These are phyloP conservation scores for Mesocentrotus franciscanus DNA, from an alignment of 53 echinoderm and acorn worm genomes.

Conservation along the genomic window DNA sequence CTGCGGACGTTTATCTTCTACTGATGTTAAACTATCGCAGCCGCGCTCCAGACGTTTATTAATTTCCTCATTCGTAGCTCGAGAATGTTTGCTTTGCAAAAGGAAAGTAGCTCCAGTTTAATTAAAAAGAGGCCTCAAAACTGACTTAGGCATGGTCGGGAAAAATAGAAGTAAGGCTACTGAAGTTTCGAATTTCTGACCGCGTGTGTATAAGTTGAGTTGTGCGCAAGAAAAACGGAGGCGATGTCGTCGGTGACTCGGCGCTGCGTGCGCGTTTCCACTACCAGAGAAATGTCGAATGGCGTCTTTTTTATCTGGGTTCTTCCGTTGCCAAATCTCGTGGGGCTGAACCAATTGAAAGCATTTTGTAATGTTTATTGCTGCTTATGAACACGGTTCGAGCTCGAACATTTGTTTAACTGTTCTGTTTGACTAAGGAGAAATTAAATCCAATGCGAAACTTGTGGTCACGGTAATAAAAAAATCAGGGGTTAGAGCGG, in stretches of 20 bases:
- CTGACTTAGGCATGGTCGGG: slow-evolving; percentile 20
- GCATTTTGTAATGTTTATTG: neutral
- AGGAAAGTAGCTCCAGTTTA: slow-evolving; percentile 43
- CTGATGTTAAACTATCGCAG: slow-evolving; percentile 33
- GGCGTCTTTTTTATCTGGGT: neutral
- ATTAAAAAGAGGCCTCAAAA: slow-evolving; percentile 50
- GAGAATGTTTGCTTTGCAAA: slow-evolving; percentile 41
- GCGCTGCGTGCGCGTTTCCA: neutral
- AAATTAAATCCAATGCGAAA: neutral
- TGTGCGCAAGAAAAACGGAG: neutral
- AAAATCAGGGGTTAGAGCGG: slow-evolving; percentile 1
- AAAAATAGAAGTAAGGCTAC: neutral
- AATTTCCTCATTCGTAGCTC: slow-evolving; percentile 39
- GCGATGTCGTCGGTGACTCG: neutral
- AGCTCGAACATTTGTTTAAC: neutral
- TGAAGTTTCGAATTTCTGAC: slow-evolving; percentile 32
- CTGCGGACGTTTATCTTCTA: slow-evolving; percentile 41
- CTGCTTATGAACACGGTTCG: neutral
- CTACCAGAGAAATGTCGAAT: neutral
- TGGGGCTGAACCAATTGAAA: neutral
- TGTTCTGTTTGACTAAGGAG: neutral
- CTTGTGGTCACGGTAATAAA: neutral
- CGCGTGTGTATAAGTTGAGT: neutral
- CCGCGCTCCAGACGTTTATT: slow-evolving; percentile 28
- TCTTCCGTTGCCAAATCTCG: neutral